These are phyloP conservation scores for Hapalemur alaotrensis DNA, from an alignment of 2,797 vertebrate species.

Conservation along the genomic window DNA sequence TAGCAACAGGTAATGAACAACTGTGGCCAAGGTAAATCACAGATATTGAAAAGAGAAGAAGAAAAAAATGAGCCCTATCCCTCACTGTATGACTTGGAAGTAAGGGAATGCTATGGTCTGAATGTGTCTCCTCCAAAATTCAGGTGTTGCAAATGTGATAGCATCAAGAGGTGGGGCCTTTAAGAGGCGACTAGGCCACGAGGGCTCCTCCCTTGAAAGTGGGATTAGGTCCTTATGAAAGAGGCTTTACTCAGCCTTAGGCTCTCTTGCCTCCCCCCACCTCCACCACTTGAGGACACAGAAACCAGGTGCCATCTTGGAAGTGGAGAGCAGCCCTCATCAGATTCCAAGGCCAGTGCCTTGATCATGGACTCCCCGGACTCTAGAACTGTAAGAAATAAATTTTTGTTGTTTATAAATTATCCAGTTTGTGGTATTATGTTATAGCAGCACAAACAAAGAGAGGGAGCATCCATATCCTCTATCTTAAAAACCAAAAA, in stretches of 20 bases:
- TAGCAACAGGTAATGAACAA: background rate
- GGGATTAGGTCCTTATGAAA: background rate
- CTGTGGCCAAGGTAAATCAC: background rate
- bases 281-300: background rate
- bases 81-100: fast-evolving
- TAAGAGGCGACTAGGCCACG: background rate
- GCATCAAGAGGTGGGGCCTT: background rate
- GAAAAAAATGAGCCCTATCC: too few species aligned
- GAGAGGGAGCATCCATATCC: background rate
- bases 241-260: background rate
- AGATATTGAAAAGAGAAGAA: background rate
- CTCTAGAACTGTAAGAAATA: background rate
- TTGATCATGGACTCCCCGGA: background rate
- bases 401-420: background rate
- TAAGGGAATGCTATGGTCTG: background rate
- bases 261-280: background rate
- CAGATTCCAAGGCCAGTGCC: background rate
- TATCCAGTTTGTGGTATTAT: background rate
- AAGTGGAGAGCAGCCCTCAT: background rate
- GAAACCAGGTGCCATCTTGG: background rate
- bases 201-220: background rate
- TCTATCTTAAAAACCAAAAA: background rate
- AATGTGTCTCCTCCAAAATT: background rate
- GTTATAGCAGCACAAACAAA: background rate
- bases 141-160: background rate